Evolutionary conservation across 2,888 invertebrate genomes (phyloP).

Genomic region (Cheilosia pagana): DNA sequence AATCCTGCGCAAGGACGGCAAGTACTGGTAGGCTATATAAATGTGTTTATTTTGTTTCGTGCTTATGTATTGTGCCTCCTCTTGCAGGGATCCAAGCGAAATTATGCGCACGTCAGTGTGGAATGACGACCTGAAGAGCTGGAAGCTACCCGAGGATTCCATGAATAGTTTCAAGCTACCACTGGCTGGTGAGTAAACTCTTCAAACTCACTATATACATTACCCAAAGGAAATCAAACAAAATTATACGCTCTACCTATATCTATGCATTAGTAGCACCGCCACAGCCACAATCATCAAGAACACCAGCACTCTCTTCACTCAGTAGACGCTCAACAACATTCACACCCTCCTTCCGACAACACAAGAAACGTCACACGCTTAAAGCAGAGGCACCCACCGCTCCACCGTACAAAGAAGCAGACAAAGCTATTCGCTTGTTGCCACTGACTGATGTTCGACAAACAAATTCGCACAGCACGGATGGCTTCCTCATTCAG

Average conservation of each 20-base stretch:
- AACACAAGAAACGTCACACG: conserved; percentile 10
- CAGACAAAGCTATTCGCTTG: background rate
- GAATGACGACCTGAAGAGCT: conserved; percentile 90
- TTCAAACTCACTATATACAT: conserved; percentile 3
- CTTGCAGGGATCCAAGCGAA: conserved; percentile 86
- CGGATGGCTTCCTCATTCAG: conserved; percentile 9
- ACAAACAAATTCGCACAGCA: conserved; percentile 3
- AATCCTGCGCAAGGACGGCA: conserved; percentile 89
- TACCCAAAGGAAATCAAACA: background rate
- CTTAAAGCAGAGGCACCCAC: conserved; percentile 7
- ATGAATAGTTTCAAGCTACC: conserved; percentile 88
- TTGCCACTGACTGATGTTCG: conserved; percentile 11
- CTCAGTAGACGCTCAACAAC: conserved; percentile 26
- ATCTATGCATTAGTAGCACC: conserved; percentile 41
- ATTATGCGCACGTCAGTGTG: conserved; percentile 88
- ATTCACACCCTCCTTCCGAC: conserved; percentile 7
- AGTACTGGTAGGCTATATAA: conserved; percentile 86
- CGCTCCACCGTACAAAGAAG: background rate
- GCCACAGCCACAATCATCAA: conserved; percentile 12
- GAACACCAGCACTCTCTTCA: conserved; percentile 33
- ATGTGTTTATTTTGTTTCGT: background rate
- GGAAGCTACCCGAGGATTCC: conserved; percentile 88
- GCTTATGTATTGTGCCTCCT: no score
- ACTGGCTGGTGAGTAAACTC: conserved; percentile 84
- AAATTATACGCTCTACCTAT: background rate